These are phyloP conservation scores for Penelope pileata DNA, from an alignment of 2,113 vertebrate species.

Conservation along the genomic window DNA sequence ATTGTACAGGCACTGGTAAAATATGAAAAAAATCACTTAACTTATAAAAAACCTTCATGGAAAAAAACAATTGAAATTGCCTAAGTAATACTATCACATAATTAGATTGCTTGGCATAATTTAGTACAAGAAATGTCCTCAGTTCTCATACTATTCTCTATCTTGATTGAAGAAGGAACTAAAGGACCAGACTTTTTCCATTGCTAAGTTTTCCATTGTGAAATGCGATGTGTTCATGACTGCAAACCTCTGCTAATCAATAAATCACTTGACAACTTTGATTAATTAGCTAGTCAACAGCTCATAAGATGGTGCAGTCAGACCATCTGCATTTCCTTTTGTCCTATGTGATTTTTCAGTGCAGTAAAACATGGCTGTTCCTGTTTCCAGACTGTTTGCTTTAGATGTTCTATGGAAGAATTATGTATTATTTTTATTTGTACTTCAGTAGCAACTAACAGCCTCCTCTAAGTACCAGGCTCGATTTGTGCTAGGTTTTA, in stretches of 20 bases:
- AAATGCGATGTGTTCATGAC: slow-evolving; percentile 57
- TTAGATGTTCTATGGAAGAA: slow-evolving; percentile 40
- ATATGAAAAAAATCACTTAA: not conserved
- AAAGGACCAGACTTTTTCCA: slow-evolving; percentile 64
- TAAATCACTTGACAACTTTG: slow-evolving; percentile 61
- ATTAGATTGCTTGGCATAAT: slow-evolving; percentile 20
- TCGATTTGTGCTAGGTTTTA: slow-evolving; percentile 14
- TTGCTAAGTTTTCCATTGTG: slow-evolving; percentile 72
- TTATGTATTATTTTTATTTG: slow-evolving; percentile 56
- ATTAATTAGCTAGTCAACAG: slow-evolving; percentile 68
- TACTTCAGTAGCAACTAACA: slow-evolving; percentile 43
- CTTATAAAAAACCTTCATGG: slow-evolving; percentile 1
- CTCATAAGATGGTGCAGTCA: slow-evolving; percentile 52
- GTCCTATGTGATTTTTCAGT: slow-evolving; percentile 42
- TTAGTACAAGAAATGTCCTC: slow-evolving; percentile 26
- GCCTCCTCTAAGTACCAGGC: not conserved
- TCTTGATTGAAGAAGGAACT: slow-evolving; percentile 50
- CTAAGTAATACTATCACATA: slow-evolving; percentile 28
- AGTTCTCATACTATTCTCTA: slow-evolving; percentile 40
- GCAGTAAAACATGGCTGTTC: slow-evolving; percentile 11
- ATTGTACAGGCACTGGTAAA: not conserved
- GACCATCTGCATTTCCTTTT: slow-evolving; percentile 67
- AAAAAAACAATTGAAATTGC: slow-evolving; percentile 43
- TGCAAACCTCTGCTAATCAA: slow-evolving; percentile 53
- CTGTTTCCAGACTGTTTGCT: slow-evolving; percentile 53